These are phyloP conservation scores for Drosophila mulleri DNA, from an alignment of 2,888 invertebrate genomes.

Conservation along the genomic window DNA sequence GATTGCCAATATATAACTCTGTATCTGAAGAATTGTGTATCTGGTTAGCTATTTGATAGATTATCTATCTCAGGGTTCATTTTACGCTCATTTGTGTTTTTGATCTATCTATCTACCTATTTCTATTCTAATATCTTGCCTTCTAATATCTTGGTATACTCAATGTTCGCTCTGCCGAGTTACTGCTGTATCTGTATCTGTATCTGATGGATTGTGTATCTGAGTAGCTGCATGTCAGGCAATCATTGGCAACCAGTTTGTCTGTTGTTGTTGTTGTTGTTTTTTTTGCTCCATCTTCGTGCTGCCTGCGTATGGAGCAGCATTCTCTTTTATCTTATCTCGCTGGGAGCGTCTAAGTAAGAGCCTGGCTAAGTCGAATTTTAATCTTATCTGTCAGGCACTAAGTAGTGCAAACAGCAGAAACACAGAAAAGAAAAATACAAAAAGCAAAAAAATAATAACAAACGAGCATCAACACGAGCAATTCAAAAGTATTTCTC, in stretches of 20 bases:
- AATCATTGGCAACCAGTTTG: constrained; percentile 65
- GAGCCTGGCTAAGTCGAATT: constrained; percentile 67
- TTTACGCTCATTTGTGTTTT: too few species aligned
- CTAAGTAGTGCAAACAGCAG: constrained; percentile 76
- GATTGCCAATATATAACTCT: too few species aligned
- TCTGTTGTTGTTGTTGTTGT: neutral
- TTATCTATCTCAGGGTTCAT: neutral
- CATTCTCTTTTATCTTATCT: constrained; percentile 66
- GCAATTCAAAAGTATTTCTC: constrained; percentile 45
- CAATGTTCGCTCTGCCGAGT: neutral
- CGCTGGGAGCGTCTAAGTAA: constrained; percentile 28
- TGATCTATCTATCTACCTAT: too few species aligned
- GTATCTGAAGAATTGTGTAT: neutral
- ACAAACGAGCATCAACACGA: constrained; percentile 35
- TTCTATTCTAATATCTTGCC: too few species aligned
- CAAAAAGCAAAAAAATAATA: neutral
- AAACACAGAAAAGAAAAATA: constrained; percentile 13
- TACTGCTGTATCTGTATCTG: constrained; percentile 7
- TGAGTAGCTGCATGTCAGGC: constrained; percentile 33
- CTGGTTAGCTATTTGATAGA: neutral
- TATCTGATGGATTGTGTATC: constrained; percentile 31
- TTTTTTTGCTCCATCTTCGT: neutral
- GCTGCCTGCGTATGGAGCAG: constrained; percentile 21
- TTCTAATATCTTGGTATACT: too few species aligned
- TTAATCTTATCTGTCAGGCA: constrained; percentile 75